These are phyloP conservation scores for Diadumene lineata DNA, from an alignment of 92 coral and sea anemone species.

Conservation along the genomic window DNA sequence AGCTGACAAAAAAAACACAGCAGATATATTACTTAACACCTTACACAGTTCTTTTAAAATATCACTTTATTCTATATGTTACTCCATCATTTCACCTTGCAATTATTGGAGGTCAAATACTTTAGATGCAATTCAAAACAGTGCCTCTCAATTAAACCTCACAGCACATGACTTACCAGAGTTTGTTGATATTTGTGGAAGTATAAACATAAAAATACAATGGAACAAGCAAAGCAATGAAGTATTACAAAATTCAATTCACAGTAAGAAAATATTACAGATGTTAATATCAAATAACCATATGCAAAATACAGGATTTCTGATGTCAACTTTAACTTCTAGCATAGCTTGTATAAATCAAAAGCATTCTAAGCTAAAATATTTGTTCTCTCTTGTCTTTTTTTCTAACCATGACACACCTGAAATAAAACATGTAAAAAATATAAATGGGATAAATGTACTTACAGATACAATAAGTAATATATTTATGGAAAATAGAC, in stretches of 20 bases:
- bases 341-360: neutral
- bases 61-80: too few species aligned
- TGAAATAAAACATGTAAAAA: neutral
- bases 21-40: too few species aligned
- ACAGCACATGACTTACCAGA: too few species aligned
- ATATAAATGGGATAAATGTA: neutral
- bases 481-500: neutral
- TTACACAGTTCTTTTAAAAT: too few species aligned
- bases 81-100: too few species aligned
- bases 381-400: neutral
- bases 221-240: neutral
- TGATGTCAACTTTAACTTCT: neutral
- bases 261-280: neutral
- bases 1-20: too few species aligned
- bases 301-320: slow-evolving; percentile 1
- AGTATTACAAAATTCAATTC: neutral
- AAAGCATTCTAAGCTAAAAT: neutral
- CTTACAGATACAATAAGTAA: neutral
- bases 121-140: too few species aligned
- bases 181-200: too few species aligned
- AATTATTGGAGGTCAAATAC: too few species aligned
- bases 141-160: too few species aligned
- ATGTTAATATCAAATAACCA: neutral
- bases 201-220: neutral
- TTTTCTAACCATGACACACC: neutral